Percentiles rank a stretch among this genome's conserved stretches.
These are phyloP conservation scores for Lymantria monacha DNA, from an alignment of 2,888 invertebrate species.

Conservation along the genomic window DNA sequence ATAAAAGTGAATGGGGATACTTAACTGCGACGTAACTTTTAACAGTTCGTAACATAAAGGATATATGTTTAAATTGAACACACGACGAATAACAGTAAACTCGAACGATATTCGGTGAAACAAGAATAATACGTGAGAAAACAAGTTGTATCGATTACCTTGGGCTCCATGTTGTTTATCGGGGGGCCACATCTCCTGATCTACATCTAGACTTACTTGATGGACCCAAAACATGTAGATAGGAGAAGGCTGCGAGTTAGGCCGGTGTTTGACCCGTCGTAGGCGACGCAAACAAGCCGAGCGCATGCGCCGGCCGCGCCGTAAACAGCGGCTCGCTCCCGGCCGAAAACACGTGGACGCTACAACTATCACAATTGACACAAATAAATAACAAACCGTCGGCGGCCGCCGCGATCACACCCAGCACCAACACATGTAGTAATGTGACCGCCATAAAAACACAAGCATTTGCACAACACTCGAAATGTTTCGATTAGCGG, in stretches of 20 bases:
- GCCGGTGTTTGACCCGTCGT: conserved; percentile 74
- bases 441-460: conserved; percentile 91
- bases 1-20: conserved; percentile 23
- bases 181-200: conserved; percentile 46
- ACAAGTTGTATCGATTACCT: conserved; percentile 34
- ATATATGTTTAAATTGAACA: conserved; percentile 17
- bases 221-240: conserved; percentile 53
- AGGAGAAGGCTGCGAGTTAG: conserved; percentile 69
- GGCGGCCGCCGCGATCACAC: conserved; percentile 75
- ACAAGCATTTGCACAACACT: conserved; percentile 86
- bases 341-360: conserved; percentile 62
- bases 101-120: conserved; percentile 21
- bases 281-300: conserved; percentile 65
- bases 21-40: conserved; percentile 12
- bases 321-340: conserved; percentile 68
- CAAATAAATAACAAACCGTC: conserved; percentile 63
- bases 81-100: conserved; percentile 28
- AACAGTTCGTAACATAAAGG: conserved; percentile 15
- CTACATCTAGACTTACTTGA: conserved; percentile 68
- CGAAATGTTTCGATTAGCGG: conserved; percentile 70
- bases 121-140: conserved; percentile 23
- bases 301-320: conserved; percentile 73
- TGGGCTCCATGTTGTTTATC: conserved; percentile 28
- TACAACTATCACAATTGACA: conserved; percentile 43
- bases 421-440: conserved; percentile 85